Percentiles rank a stretch among this genome's conserved stretches.
Conservation (phyloP, 2,888 invertebrate species). For the Andrena dorsata region DNA sequence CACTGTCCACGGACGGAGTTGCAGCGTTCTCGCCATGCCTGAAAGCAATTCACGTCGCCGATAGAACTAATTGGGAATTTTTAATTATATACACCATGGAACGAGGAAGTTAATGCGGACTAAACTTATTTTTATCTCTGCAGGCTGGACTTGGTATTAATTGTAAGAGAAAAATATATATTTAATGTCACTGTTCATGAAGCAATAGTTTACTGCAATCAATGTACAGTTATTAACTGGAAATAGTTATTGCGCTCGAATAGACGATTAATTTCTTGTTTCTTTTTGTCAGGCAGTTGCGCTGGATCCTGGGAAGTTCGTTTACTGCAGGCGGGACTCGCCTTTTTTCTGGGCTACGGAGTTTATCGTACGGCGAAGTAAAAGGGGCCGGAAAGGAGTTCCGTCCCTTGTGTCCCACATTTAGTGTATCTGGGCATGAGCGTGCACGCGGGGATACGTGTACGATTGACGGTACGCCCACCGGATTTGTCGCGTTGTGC, state of each 20-base stretch:
- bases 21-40: constrained; percentile 55
- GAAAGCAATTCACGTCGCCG: constrained; percentile 15
- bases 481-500: constrained; percentile 52
- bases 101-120: too few relatives aligned
- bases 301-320: too few relatives aligned
- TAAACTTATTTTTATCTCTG: too few relatives aligned
- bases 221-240: too few relatives aligned
- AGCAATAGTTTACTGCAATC: too few relatives aligned
- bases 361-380: constrained; percentile 6
- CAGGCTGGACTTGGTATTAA: too few relatives aligned
- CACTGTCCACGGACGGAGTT: constrained; percentile 29
- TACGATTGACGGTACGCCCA: constrained; percentile 38
- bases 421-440: constrained; percentile 42
- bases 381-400: constrained; percentile 41
- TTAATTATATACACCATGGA: not conserved
- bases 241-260: too few relatives aligned
- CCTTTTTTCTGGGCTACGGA: constrained; percentile 17
- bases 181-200: too few relatives aligned
- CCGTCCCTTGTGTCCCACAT: constrained; percentile 61
- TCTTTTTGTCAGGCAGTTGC: too few relatives aligned
- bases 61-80: not conserved
- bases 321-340: not conserved
- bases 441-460: constrained; percentile 49
- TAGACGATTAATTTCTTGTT: too few relatives aligned
- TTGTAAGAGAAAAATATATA: too few relatives aligned